Evolutionary conservation across 2,797 vertebrate species (phyloP).

Genomic region (Pseudochaenichthys georgianus): DNA sequence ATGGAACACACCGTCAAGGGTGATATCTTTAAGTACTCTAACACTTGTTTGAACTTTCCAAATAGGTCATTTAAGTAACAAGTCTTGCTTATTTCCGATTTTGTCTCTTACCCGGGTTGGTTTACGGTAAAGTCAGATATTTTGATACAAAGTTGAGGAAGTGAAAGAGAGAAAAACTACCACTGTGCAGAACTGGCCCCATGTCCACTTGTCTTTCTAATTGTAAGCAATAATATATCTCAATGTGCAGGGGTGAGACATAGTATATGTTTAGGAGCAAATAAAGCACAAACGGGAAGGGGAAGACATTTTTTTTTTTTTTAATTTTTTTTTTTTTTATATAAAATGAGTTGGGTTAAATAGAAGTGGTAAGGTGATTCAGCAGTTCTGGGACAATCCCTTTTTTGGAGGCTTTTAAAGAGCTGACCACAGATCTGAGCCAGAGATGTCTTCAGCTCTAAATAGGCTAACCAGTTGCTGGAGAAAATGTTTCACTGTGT

Average conservation of each 20-base stretch:
- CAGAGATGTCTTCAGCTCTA: conserved; percentile 31
- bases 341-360: conserved; percentile 12
- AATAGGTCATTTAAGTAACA: background rate
- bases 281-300: background rate
- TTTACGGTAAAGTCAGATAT: conserved; percentile 67
- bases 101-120: conserved; percentile 8
- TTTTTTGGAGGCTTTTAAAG: conserved; percentile 31
- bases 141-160: conserved; percentile 55
- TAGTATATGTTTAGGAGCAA: background rate
- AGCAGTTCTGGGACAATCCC: conserved; percentile 33
- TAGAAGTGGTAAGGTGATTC: conserved; percentile 31
- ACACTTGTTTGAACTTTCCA: background rate
- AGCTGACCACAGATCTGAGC: conserved; percentile 16
- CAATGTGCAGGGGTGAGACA: background rate
- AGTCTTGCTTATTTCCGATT: background rate
- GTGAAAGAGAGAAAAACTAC: conserved; percentile 47
- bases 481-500: conserved; percentile 42
- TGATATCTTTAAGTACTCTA: background rate
- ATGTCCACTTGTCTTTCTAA: conserved; percentile 2
- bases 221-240: background rate
- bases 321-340: too few species aligned
- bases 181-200: background rate
- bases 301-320: background rate
- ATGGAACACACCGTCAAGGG: too few species aligned
- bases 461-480: conserved; percentile 36